These are phyloP conservation scores for Drosophila ambigua DNA, from an alignment of 1,140 invertebrate genomes.

Conservation along the genomic window DNA sequence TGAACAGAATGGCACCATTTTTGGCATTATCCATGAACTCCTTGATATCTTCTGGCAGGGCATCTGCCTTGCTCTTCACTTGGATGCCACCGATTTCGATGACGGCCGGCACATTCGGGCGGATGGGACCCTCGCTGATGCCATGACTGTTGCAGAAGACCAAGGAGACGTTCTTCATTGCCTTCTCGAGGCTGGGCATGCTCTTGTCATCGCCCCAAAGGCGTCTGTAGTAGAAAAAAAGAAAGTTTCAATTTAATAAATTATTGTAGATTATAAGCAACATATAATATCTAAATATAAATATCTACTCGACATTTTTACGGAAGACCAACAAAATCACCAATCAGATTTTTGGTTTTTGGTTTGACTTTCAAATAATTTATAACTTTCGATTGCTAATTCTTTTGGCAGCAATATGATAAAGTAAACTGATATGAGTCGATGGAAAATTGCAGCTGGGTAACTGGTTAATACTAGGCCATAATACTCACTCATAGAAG, in stretches of 20 bases:
- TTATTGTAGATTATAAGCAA: neutral
- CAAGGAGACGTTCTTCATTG: conserved; percentile 70
- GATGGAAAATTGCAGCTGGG: neutral
- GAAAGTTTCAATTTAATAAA: neutral
- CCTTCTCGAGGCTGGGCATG: conserved; percentile 46
- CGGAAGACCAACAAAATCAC: too few relatives aligned
- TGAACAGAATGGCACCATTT: conserved; percentile 87
- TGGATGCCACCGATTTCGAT: conserved; percentile 85
- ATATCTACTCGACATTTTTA: too few relatives aligned
- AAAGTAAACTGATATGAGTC: neutral
- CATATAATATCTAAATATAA: too few relatives aligned
- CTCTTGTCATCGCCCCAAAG: conserved; percentile 46
- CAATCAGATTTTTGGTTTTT: too few relatives aligned
- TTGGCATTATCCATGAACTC: conserved; percentile 84
- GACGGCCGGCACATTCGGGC: conserved; percentile 80
- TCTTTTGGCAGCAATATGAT: too few relatives aligned
- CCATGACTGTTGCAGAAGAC: conserved; percentile 68
- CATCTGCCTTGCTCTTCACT: conserved; percentile 73
- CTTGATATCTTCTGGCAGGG: conserved; percentile 84
- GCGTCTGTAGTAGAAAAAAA: conserved; percentile 13
- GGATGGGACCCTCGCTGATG: conserved; percentile 73
- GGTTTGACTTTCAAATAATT: too few relatives aligned
- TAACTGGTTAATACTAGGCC: neutral
- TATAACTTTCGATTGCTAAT: neutral
- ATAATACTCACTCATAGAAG: conserved; percentile 53